Evolutionary conservation across 2,888 invertebrate species (phyloP).

Genomic region (Bellardia bayeri): DNA sequence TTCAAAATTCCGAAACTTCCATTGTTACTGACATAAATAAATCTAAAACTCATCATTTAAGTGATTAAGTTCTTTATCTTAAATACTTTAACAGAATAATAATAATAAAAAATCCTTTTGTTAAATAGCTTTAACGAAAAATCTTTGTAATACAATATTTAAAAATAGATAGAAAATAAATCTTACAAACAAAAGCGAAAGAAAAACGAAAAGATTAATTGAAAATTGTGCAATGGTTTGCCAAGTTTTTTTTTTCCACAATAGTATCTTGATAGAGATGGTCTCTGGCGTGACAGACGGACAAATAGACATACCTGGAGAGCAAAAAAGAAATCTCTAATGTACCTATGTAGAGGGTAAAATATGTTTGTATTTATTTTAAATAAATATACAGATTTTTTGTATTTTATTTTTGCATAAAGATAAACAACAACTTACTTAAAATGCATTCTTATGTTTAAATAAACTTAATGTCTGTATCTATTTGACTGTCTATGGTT

Average conservation of each 20-base stretch:
- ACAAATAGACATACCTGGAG: conserved; percentile 25
- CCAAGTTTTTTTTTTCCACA: background rate
- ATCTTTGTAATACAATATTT: background rate
- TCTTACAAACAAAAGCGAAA: conserved; percentile 4
- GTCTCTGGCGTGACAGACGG: conserved; percentile 6
- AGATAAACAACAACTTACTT: conserved; percentile 69
- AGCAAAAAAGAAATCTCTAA: conserved; percentile 8
- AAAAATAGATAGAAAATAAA: conserved; percentile 35
- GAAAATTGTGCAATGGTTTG: conserved; percentile 55
- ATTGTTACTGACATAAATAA: background rate
- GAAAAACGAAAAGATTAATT: conserved; percentile 57
- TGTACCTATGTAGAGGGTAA: background rate
- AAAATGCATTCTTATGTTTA: conserved; percentile 64
- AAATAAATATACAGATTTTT: conserved; percentile 6
- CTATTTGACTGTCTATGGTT: conserved; percentile 10
- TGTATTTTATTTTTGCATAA: background rate
- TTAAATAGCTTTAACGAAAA: background rate
- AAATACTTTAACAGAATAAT: conserved; percentile 16
- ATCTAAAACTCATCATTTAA: conserved; percentile 26
- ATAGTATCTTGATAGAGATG: conserved; percentile 55
- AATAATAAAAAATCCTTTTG: background rate
- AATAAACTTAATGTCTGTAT: conserved; percentile 61
- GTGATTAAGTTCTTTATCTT: conserved; percentile 27
- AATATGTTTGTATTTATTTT: background rate
- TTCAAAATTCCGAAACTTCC: too few relatives aligned